Base-by-base conservation (phyloP, 1,140 invertebrate genomes). In the Artemia franciscana region DNA sequence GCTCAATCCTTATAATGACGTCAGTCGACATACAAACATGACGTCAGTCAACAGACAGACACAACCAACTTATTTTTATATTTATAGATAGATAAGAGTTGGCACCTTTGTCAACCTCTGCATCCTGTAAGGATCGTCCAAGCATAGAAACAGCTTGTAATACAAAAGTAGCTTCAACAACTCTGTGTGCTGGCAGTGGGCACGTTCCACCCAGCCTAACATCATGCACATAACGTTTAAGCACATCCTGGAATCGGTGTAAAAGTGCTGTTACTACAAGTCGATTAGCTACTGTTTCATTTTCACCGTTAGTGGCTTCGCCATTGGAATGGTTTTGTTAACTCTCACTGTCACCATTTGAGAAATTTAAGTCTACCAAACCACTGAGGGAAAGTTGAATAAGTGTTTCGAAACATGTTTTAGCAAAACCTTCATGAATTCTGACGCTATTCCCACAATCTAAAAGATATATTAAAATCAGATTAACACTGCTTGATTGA, bases 111-210 rank as follows among this genome's bases (percentile, higher is more conserved):
- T 81, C 82, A 59, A 82, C 78, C 25, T 89, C 85, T 58, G 90
- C 88, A 70, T 90, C 90, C 74, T 95, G 92, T 72, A 96, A 80
- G 5, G 91, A 91, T 24, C 86, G 81, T 3, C 94, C 82, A 21
- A 97, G 76, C 0, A 91, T 94, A 7, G 90, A 87, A 59, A 96
- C 83, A 57, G 92, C 92, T 76, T 95, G 92, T 26, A 97, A 71
- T 18, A 95, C 91, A 74, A 94, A 95, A 39, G 90, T 89, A 72
- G 96, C 92, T 76, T 97, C 93, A 3, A 91, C 91, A 60, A 95
- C 77, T 63, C 91, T 79, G 69, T 93, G 90, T 71, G 91, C 85
- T 12, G 91, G 88, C 62, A 94, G 74, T 0, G 87, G 88, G 73
- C 86, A 89, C 72, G 91, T 92, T 63, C 90, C 88, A 70, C 84